Evolutionary conservation across 2,888 invertebrate genomes (phyloP).

Genomic region (Tenthredo amoena): DNA sequence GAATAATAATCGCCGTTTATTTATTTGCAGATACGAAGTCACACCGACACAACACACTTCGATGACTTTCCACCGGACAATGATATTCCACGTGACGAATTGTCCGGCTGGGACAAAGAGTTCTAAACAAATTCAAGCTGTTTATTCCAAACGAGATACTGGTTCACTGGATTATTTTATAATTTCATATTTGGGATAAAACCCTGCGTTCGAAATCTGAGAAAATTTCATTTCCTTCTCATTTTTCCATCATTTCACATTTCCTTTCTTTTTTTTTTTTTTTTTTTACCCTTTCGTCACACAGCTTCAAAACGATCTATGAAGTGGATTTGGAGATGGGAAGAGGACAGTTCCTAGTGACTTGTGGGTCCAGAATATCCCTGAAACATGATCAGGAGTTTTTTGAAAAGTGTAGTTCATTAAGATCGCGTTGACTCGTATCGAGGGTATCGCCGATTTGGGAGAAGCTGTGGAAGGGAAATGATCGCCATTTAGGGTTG

Average conservation of each 20-base stretch:
- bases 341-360: no score
- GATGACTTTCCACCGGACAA: slow-evolving; percentile 92
- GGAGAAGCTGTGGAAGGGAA: no score
- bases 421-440: no score
- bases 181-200: neutral
- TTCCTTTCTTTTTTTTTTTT: neutral
- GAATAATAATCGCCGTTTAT: slow-evolving; percentile 20
- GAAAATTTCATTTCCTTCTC: neutral
- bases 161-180: neutral
- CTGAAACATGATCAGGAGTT: no score
- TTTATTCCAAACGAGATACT: neutral
- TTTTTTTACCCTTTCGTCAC: neutral
- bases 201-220: neutral
- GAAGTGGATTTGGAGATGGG: no score
- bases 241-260: neutral
- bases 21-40: slow-evolving; percentile 80
- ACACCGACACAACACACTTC: slow-evolving; percentile 91
- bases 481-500: no score
- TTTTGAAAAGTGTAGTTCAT: no score
- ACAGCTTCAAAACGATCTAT: no score
- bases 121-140: slow-evolving; percentile 81
- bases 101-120: slow-evolving; percentile 93
- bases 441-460: no score
- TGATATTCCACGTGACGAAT: slow-evolving; percentile 91
- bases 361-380: no score